Evolutionary conservation across 2,113 vertebrate species (phyloP).

Genomic region (Gobiocypris rarus): DNA sequence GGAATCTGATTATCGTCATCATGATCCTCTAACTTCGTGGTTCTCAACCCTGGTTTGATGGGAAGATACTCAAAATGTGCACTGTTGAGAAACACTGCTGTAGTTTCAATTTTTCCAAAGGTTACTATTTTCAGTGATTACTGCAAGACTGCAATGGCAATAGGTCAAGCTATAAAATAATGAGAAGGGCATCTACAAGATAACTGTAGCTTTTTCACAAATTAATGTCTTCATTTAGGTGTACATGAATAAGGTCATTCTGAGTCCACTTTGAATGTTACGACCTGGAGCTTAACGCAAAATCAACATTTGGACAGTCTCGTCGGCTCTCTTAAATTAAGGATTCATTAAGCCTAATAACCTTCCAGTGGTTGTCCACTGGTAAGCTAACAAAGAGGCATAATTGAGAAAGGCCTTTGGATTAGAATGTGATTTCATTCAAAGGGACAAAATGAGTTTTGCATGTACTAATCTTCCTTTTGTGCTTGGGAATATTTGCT

Average conservation of each 20-base stretch:
- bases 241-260: not conserved
- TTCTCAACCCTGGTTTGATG: not conserved
- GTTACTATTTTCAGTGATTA: not conserved
- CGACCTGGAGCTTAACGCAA: not conserved
- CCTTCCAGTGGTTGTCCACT: conserved; percentile 22
- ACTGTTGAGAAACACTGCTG: not conserved
- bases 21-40: not conserved
- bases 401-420: conserved; percentile 42
- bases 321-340: conserved; percentile 4
- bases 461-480: conserved; percentile 55
- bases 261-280: conserved; percentile 7
- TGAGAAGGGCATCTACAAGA: conserved; percentile 22
- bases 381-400: conserved; percentile 42
- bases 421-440: conserved; percentile 56
- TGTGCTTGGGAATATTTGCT: conserved; percentile 19
- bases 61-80: not conserved
- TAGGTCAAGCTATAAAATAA: conserved; percentile 23
- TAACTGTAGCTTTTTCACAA: conserved; percentile 26
- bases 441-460: conserved; percentile 51
- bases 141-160: conserved; percentile 20
- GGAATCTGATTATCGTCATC: not conserved
- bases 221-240: conserved; percentile 30
- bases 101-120: not conserved
- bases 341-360: conserved; percentile 53
- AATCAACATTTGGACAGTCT: conserved; percentile 26